These are phyloP conservation scores for Abrostola tripartita DNA, from an alignment of 2,888 invertebrate genomes.

Conservation along the genomic window DNA sequence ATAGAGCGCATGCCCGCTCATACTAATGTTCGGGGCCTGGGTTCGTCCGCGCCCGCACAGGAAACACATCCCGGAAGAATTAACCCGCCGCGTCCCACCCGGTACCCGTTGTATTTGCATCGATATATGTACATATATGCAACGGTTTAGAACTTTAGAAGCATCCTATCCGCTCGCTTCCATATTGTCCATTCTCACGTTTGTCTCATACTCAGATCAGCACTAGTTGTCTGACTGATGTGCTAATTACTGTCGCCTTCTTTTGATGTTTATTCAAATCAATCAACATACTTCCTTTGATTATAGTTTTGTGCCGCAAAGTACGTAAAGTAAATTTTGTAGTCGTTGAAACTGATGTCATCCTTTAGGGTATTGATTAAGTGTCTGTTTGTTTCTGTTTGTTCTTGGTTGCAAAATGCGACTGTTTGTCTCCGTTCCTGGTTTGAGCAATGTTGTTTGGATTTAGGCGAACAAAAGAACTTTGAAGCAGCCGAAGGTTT, in stretches of 20 bases:
- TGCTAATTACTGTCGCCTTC: conserved; percentile 48
- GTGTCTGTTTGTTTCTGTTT: no score
- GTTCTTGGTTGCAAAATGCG: no score
- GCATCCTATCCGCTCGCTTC: conserved; percentile 47
- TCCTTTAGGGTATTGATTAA: no score
- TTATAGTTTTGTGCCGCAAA: no score
- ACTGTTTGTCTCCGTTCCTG: no score
- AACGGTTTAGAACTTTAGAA: conserved; percentile 52
- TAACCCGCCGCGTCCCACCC: conserved; percentile 71
- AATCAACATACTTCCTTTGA: conserved; percentile 1
- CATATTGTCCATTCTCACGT: conserved; percentile 38
- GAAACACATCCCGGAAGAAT: conserved; percentile 88
- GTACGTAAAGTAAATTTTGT: no score
- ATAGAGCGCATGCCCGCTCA: conserved; percentile 69
- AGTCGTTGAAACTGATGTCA: no score
- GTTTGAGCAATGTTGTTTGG: no score
- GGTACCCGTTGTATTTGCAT: conserved; percentile 76
- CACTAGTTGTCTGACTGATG: conserved; percentile 13
- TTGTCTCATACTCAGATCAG: conserved; percentile 43
- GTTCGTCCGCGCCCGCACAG: conserved; percentile 68
- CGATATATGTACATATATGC: conserved; percentile 63
- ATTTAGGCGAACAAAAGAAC: no score
- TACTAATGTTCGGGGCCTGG: conserved; percentile 68
- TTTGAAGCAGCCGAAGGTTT: no score
- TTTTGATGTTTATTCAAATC: conserved; percentile 9